Base-by-base conservation (phyloP, 23 tunicate species). In the Diplosoma virens region DNA sequence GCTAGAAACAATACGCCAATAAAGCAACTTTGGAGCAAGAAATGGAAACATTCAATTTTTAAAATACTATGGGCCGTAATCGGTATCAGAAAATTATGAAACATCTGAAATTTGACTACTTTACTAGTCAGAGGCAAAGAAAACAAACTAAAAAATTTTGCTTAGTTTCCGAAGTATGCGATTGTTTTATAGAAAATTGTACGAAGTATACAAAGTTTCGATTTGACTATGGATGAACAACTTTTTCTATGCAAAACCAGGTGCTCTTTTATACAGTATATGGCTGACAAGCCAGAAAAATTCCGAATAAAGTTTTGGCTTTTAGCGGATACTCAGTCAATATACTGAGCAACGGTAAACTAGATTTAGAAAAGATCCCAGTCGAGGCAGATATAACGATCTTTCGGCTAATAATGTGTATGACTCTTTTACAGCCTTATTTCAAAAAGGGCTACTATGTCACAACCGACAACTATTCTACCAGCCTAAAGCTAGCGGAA, bases 21-120 rank as follows among this genome's bases (percentile, higher is more conserved):
- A 65, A 65, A 65, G 71, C 71, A 65, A 65, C 37, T 65, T 65
- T 65, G 71, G 71, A 65, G 71, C 71, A 65, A 65, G 71, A n/a
- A 65, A 65, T 65, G 36, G 36, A 36, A 36, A 65, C 71, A 65
- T 25, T 36, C 11, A 65, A 65, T 65, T 36, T 65, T 65, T 9
- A 36, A 65, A 65, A 65, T 65, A 65, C 71, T 6, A 65, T 65
- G 71, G 29, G 35, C 71, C 71, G 71, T 65, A n/a, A 65, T 65
- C 26, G 71, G 71, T 65, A 65, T 36, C 71, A 65, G 18, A 28
- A 65, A 65, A 65, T 65, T 28, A 65, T 65, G 71, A 65, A 65
- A 31, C 37, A 65, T 29, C 29, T 65, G 71, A 65, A 22, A 28
- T 65, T 65, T 6, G 20, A 65, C 29, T 11, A 65, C 23, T 65